Conservation (phyloP, 2,888 invertebrate species). For the Ectropis crepuscularia region DNA sequence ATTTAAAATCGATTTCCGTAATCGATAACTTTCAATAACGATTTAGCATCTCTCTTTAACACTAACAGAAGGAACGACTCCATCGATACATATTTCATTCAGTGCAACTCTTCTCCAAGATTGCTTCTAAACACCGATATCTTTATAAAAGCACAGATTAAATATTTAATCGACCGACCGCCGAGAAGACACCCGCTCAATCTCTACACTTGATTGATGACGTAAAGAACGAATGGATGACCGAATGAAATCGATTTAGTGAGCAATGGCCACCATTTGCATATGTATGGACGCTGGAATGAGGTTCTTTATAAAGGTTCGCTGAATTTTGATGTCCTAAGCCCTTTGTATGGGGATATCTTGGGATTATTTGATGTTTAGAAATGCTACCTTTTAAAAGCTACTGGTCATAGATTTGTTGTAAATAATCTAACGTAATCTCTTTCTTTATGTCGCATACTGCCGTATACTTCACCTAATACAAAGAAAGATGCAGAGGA, state of each 20-base stretch:
- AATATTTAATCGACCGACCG: conserved; percentile 40
- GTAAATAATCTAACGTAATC: too few species aligned
- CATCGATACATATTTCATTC: too few species aligned
- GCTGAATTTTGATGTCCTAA: conserved; percentile 40
- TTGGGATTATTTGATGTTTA: neutral
- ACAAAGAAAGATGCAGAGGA: too few species aligned
- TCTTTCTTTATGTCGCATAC: too few species aligned
- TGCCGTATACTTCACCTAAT: too few species aligned
- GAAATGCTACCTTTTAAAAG: neutral
- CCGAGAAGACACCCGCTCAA: conserved; percentile 63
- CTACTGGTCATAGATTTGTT: neutral
- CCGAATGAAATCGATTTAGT: conserved; percentile 78
- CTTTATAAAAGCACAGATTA: conserved; percentile 37
- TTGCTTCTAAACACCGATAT: conserved; percentile 14
- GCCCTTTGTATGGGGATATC: conserved; percentile 14
- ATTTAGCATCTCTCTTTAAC: too few species aligned
- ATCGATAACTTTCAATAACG: too few species aligned
- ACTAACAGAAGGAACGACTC: too few species aligned
- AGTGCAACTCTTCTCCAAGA: too few species aligned
- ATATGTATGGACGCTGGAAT: conserved; percentile 71
- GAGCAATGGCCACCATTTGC: conserved; percentile 72
- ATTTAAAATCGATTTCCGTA: too few species aligned
- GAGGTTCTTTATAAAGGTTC: conserved; percentile 48
- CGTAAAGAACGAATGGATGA: conserved; percentile 53
- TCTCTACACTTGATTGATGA: conserved; percentile 78